Percentiles rank a stretch among this genome's conserved stretches.
Evolutionary conservation across 2,888 invertebrate species (phyloP).

Genomic region (Abrostola triplasia): DNA sequence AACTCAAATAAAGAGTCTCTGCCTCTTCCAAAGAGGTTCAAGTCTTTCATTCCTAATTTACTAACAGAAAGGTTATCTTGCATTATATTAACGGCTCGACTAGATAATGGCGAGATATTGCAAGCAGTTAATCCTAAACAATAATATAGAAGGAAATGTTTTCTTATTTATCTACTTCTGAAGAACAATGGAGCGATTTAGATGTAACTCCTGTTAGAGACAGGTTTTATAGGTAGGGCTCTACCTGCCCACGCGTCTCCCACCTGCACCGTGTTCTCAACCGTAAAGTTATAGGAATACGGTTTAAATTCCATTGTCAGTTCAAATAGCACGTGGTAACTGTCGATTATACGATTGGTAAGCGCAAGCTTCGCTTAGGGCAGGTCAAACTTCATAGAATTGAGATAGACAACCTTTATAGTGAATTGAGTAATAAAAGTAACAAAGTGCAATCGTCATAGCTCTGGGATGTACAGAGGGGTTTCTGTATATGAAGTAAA

Average conservation of each 20-base stretch:
- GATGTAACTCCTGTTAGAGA: constrained; percentile 1
- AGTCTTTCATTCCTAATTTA: too few species aligned
- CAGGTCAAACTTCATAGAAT: too few species aligned
- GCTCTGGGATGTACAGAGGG: too few species aligned
- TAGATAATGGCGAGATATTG: neutral
- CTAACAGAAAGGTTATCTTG: too few species aligned
- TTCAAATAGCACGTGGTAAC: neutral
- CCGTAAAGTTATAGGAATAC: neutral
- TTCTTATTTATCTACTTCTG: neutral
- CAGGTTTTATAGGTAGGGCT: neutral
- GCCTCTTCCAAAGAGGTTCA: too few species aligned
- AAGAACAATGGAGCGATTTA: constrained; percentile 3
- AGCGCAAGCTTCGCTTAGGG: too few species aligned
- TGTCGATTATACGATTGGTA: too few species aligned
- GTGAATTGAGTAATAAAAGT: too few species aligned
- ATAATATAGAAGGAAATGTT: constrained; percentile 1
- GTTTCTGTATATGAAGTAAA: too few species aligned
- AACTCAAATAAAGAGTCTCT: too few species aligned
- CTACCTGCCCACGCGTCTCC: neutral
- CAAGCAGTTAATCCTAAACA: neutral
- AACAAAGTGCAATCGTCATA: too few species aligned
- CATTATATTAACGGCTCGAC: neutral
- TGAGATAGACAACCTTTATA: too few species aligned
- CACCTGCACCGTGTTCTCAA: neutral
- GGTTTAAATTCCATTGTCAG: neutral